A percentile compares a stretch with the other conserved stretches of the same genome.
Evolutionary conservation across 2,888 invertebrate genomes (phyloP).

Genomic region (Scaptomyza cyrtandrae): DNA sequence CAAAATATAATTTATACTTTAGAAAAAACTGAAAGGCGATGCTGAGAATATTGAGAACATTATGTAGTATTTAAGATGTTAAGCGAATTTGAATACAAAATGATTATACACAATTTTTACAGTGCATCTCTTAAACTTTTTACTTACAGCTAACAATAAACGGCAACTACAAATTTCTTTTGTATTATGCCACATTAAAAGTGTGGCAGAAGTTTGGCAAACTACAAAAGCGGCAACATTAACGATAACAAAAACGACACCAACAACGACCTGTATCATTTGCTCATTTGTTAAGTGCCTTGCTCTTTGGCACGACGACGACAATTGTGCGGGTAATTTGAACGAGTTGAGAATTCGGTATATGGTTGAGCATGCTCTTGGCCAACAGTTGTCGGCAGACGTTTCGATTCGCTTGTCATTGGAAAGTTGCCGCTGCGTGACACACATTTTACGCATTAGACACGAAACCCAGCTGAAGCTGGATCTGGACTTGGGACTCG

Average conservation of each 20-base stretch:
- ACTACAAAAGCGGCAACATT: conserved; percentile 20
- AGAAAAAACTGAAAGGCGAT: no score
- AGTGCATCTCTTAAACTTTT: conserved; percentile 12
- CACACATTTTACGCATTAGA: conserved; percentile 77
- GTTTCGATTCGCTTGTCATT: conserved; percentile 72
- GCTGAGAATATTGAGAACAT: no score
- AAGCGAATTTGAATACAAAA: no score
- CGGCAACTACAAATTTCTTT: conserved; percentile 38
- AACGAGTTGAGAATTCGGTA: conserved; percentile 53
- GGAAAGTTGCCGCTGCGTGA: conserved; percentile 79
- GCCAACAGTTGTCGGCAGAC: conserved; percentile 52
- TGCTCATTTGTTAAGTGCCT: conserved; percentile 38
- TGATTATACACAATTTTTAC: background rate
- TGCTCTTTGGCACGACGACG: conserved; percentile 16
- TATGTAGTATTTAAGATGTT: no score
- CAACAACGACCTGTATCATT: conserved; percentile 51
- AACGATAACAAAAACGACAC: conserved; percentile 1
- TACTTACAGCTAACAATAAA: conserved; percentile 43
- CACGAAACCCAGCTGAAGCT: conserved; percentile 28
- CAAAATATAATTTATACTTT: no score
- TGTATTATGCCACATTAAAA: conserved; percentile 65
- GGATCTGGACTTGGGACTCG: conserved; percentile 38
- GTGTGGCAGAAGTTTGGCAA: conserved; percentile 72
- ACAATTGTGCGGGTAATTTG: conserved; percentile 73
- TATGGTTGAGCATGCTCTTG: conserved; percentile 60